Percentiles rank a stretch among this genome's conserved stretches.
These are phyloP conservation scores for Pterois miles DNA, from an alignment of 2,797 vertebrate species.

Conservation along the genomic window DNA sequence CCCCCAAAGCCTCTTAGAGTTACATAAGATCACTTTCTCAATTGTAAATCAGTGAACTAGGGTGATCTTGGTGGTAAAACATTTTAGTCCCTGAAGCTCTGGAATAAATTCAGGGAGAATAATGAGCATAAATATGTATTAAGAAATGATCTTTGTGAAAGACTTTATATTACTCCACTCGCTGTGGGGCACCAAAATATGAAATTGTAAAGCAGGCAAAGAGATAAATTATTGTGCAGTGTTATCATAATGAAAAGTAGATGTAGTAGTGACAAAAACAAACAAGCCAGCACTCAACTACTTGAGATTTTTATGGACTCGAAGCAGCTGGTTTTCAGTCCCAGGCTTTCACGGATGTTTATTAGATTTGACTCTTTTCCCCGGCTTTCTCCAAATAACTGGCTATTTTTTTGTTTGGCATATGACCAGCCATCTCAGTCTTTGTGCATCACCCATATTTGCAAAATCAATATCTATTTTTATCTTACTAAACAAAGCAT, in stretches of 20 bases:
- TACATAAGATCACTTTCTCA: not conserved
- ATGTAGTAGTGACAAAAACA: not conserved
- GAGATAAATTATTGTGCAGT: not conserved
- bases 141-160: slow-evolving; percentile 6
- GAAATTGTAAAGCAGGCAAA: not conserved
- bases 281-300: not conserved
- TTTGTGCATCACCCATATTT: not conserved
- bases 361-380: not conserved
- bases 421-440: too few species aligned
- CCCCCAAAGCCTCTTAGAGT: not conserved
- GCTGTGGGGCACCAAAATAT: not conserved
- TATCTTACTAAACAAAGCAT: not conserved
- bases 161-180: not conserved
- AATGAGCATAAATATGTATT: slow-evolving; percentile 21
- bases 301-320: not conserved
- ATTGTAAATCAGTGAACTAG: slow-evolving; percentile 6
- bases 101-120: slow-evolving; percentile 7
- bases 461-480: not conserved
- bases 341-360: not conserved
- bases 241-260: slow-evolving; percentile 14
- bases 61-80: slow-evolving; percentile 2
- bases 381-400: not conserved
- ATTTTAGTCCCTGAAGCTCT: slow-evolving; percentile 16
- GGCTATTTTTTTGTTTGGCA: too few species aligned
- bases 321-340: not conserved